These are phyloP conservation scores for Balearica regulorum DNA, from an alignment of 2,797 vertebrate genomes.

Conservation along the genomic window DNA sequence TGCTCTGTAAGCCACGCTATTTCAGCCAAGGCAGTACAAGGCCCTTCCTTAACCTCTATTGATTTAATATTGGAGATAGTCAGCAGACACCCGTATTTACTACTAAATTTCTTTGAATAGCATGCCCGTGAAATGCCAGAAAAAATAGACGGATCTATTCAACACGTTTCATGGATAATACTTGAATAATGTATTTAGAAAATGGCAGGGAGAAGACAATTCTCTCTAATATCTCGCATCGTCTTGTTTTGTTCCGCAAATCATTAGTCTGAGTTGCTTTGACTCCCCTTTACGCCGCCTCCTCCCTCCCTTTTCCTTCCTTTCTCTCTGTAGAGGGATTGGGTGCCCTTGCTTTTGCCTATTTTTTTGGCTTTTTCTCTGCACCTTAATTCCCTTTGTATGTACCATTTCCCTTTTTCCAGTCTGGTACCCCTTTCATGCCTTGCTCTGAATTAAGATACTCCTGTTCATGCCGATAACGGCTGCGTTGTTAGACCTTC, in stretches of 20 bases:
- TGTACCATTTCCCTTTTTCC: background rate
- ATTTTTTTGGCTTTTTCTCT: background rate
- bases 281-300: background rate
- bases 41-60: background rate
- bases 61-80: background rate
- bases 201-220: background rate
- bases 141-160: background rate
- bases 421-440: background rate
- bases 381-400: background rate
- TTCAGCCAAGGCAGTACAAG: background rate
- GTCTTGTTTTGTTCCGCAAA: background rate
- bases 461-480: accelerated
- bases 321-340: background rate
- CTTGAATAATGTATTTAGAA: background rate
- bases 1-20: background rate
- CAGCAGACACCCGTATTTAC: background rate
- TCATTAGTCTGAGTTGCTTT: background rate
- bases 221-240: background rate
- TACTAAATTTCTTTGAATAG: background rate
- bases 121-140: accelerated
- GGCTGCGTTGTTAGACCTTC: background rate
- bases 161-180: accelerated
- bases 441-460: background rate
- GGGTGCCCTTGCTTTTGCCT: background rate
- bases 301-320: background rate